These are phyloP conservation scores for Protula sp. DNA, from an alignment of 2,888 invertebrate species.

Conservation along the genomic window DNA sequence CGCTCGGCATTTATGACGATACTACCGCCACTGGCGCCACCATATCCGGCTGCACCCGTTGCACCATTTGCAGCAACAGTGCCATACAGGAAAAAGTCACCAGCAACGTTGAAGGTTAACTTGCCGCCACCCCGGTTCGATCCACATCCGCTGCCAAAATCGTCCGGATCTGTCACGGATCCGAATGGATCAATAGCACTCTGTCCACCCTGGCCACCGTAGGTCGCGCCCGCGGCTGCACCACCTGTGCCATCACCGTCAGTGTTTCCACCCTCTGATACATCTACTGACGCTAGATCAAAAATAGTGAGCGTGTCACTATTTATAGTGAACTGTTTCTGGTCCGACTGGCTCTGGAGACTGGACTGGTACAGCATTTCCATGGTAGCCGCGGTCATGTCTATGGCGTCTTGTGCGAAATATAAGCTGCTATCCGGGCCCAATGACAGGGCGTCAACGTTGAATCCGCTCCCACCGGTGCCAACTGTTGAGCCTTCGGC, in stretches of 20 bases:
- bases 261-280: neutral
- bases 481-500: neutral
- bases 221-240: neutral
- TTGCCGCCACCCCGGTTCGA: neutral
- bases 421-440: neutral
- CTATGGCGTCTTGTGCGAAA: neutral
- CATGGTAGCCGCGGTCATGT: neutral
- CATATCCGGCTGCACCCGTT: slow-evolving; percentile 6
- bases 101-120: neutral
- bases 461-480: neutral
- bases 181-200: neutral
- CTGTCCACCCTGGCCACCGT: neutral
- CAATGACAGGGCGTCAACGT: neutral
- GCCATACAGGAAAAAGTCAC: neutral
- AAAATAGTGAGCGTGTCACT: neutral
- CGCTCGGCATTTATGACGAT: slow-evolving; percentile 21
- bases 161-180: neutral
- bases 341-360: neutral
- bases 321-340: neutral
- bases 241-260: neutral
- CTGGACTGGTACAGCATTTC: neutral
- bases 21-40: slow-evolving; percentile 28
- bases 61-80: neutral
- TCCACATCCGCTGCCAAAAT: neutral
- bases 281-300: neutral